Base-by-base conservation (phyloP, 2,888 invertebrate species). In the Sicus ferrugineus region DNA sequence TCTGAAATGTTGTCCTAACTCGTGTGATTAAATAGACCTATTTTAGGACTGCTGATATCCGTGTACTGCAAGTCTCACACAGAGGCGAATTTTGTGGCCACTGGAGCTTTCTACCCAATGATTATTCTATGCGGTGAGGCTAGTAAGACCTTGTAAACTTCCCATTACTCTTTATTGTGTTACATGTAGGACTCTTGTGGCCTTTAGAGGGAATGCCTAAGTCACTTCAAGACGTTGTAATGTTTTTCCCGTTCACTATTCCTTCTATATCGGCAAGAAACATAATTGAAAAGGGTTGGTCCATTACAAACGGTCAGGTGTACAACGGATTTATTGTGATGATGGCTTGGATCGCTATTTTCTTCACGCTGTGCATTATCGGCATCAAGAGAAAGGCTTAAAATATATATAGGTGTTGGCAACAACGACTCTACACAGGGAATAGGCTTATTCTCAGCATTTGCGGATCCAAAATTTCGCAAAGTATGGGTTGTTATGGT, bases 61-160 rank as follows among this genome's bases (percentile, higher is more conserved):
- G 90, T 94, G 0, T 86, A 92, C 74, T 93, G 93, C 78, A 88
- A 89, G 26, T 91, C 92, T 34, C 94, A 95, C 76, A 91, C 91
- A 0, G 88, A 92, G 77, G 92, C 95, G 0, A 94, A 95, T 87
- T 95, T 94, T 81, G 88, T 93, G 14, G 90, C 95, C 0, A 90
- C 95, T 0, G 96, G 96, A 16, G 93, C 93, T 73, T 96, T 96
- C 81, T 96, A 96, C 80, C 96, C 96, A 0, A 91, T 95, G 88
- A 90, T 96, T 73, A 86, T 97, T 73, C 86, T 95, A 6, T 93
- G 94, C 82, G 96, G 96, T 95, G 84, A 26, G 4, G 4, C 30
- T 58, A n/a, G n/a, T 6, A 48, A 4, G 48, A 59, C 19, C 2
- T 16, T 16, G 6, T 31, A 64, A 58, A 58, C 46, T 28, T 21